Evolutionary conservation across 2,113 vertebrate genomes (phyloP), one percentile per base, ranked within the genome.

Genomic region (Atrichornis clamosus): DNA sequence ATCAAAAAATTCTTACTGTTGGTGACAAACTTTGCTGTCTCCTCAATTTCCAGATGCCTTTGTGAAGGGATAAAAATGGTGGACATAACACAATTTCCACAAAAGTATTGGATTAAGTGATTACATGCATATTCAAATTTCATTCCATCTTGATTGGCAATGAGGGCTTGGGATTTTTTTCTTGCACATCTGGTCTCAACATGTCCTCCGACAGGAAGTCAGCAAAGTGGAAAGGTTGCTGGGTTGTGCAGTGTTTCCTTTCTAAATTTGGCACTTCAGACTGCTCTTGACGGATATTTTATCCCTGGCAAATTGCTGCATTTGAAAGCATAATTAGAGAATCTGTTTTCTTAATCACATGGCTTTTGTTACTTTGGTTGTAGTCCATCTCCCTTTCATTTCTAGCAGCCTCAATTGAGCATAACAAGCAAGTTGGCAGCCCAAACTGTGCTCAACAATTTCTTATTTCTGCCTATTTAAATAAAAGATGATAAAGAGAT

Each of bases 281-380:
- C 98, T 98, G 95, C 98, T 98, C 98, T 98, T 99, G 99, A 99
- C 98, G 98, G 98, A 99, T 99, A 99, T 98, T 99, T 99, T 99
- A 99, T 98, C 98, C 98, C 97, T 98, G 96, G 98, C 98, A 99
- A 99, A 99, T 99, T 98, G 98, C 98, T 97, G 98, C 98, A 97
- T 99, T 99, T 99, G 98, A 98, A 99, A 98, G 98, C 97, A 96
- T 98, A 99, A 99, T 99, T 99, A 99, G 98, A 97, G 98, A 99
- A 99, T 99, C 98, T 98, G 98, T 98, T 99, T 99, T 98, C 98
- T 99, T 99, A 99, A 99, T 99, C 98, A 98, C 97, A 94, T 98
- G 97, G 97, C 95, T 98, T 98, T 98, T 95, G 97, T 97, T 95
- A 96, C 96, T 98, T 97, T 97, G 97, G 97, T 98, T 97, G 97